Base-by-base conservation (phyloP, 2,797 vertebrate genomes). In the Coreius guichenoti region DNA sequence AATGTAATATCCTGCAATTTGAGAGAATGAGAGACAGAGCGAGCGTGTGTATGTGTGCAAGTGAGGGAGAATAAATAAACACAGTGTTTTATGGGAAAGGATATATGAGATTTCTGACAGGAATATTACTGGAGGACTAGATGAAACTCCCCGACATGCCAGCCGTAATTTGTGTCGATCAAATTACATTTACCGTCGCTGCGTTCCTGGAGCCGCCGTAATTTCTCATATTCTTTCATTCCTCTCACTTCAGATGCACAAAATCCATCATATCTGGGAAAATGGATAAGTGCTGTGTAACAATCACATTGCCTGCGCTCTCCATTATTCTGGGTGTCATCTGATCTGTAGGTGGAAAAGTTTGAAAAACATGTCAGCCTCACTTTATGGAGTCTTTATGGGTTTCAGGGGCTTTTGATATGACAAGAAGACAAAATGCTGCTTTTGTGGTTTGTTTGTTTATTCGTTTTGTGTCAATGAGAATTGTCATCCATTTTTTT, bases 101-200 rank as follows among this genome's bases (percentile, higher is more conserved):
- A 86, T 89, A 88, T 90, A 90, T 90, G 88, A 90, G 87, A 87
- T 88, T 87, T 88, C 73, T 88, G 90, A 87, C 89, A 90, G 89
- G 84, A 86, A 87, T 89, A 89, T 91, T 91, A 91, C 88, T 87
- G 86, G 89, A 86, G 86, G 85, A 82, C 82, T 88, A 76, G 85
- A 81, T 47, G 49, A 79, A 81, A 83, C 87, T 90, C 88, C 72
- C 87, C 65, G 78, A 88, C 87, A 88, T 67, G 84, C 88, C 88
- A 87, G 88, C 77, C 89, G 70, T 90, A 89, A 90, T 90, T 90
- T 90, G 88, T 85, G 89, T 91, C 89, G 86, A 90, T 90, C 88
- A 90, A 90, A 92, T 92, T 91, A 90, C 90, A 89, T 90, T 91
- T 90, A 89, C 86, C 86, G 51, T 84, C 79, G 85, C 87, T 86